These are phyloP conservation scores for Himalopsyche phryganea DNA, from an alignment of 1,140 invertebrate genomes.

Conservation along the genomic window DNA sequence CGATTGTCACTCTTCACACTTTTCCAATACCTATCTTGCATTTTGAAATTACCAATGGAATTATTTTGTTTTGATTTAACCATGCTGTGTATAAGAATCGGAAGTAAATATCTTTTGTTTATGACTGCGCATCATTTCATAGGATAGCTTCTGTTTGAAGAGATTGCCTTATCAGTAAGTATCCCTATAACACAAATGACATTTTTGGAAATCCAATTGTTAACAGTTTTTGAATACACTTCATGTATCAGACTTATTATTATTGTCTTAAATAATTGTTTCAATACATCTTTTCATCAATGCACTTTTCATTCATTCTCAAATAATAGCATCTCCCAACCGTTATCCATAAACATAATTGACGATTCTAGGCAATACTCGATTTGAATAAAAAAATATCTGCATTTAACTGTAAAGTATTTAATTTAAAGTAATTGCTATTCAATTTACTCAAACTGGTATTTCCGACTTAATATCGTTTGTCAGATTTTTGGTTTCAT, in stretches of 20 bases:
- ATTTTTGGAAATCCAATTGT: constrained; percentile 23
- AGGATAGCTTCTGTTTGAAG: constrained; percentile 62
- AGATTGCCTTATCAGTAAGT: constrained; percentile 59
- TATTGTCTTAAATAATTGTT: too few species aligned
- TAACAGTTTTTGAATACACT: constrained; percentile 9
- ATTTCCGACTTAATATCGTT: too few species aligned
- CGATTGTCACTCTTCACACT: background rate
- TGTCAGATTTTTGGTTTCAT: too few species aligned
- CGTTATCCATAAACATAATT: too few species aligned
- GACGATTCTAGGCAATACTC: too few species aligned
- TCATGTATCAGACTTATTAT: background rate
- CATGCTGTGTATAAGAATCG: constrained; percentile 28
- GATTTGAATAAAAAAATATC: too few species aligned
- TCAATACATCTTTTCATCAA: too few species aligned
- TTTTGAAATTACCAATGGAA: constrained; percentile 23
- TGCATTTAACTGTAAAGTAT: too few species aligned
- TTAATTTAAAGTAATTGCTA: too few species aligned
- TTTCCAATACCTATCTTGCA: constrained; percentile 6
- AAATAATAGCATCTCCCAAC: too few species aligned
- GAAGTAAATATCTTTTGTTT: constrained; percentile 59
- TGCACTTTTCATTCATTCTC: too few species aligned
- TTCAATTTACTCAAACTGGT: too few species aligned
- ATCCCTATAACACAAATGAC: constrained; percentile 49
- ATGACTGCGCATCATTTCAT: constrained; percentile 64
- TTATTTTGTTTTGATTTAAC: constrained; percentile 30